Base-by-base conservation (phyloP, 2,888 invertebrate genomes). In the Tubiluchus corallicola region DNA sequence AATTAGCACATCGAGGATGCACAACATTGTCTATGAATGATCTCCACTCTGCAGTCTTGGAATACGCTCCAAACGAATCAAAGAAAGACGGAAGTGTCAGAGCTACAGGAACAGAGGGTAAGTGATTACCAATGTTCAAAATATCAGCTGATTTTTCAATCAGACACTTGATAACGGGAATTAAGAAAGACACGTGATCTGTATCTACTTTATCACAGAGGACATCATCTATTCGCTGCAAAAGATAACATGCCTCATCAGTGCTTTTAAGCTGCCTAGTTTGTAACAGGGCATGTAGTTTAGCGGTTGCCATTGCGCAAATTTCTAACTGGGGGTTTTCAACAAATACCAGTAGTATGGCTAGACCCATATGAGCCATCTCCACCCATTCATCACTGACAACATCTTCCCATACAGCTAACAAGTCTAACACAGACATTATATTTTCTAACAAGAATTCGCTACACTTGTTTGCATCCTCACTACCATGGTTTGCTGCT, bases 91-190 rank as follows among this genome's bases (percentile, higher is more conserved):
- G 72, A 2, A 72, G 72, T 13, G 69, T 64, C 5, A 67, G 62
- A 2, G 70, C 69, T 3, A 66, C 62, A 0, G 73, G 72, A 39
- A 74, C 55, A 50, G 67, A 65, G 0, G 69, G 68, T 37, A 71
- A 49, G 41, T 67, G 60, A 38, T 65, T 62, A 16, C 48, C 46
- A 16, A 56, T 47, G 42, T 53, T 48, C 43, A 65, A 52, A 2
- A 63, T 50, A 45, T 59, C 55, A 18, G 57, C 56, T 4, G 64
- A 56, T 55, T 73, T 73, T 48, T 73, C 73, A 38, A 75, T 58
- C 37, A 75, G 56, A 0, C 73, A 72, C 56, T 73, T 72, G 65
- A 75, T 65, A 13, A 74, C 71, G 1, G 74, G 74, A 58, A 74
- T 70, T 18, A 74, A 57, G 54, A 73, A 74, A 2, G 72, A 71